These are phyloP conservation scores for Cirrhinus mrigala DNA, from an alignment of 2,797 vertebrate genomes.

Conservation along the genomic window DNA sequence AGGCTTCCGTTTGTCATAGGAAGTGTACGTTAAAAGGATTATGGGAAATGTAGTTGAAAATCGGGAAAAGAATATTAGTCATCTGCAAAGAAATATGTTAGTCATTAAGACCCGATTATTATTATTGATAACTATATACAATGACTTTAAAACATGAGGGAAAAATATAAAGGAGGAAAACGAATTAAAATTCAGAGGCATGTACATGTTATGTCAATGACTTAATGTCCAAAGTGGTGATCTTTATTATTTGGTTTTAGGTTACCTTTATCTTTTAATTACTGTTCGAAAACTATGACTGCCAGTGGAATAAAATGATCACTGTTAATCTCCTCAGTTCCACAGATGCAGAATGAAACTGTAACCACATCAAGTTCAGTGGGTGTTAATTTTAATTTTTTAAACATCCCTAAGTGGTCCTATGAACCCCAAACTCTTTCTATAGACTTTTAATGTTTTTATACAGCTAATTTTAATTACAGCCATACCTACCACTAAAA, in stretches of 20 bases:
- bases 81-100: not conserved
- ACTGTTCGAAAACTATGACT: not conserved
- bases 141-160: not conserved
- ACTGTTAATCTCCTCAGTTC: not conserved
- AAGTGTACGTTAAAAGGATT: conserved; percentile 43
- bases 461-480: not conserved
- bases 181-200: not conserved
- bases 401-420: not conserved
- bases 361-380: not conserved
- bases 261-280: not conserved
- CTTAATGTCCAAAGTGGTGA: not conserved
- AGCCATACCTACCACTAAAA: not conserved
- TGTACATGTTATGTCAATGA: not conserved
- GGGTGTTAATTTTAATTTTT: not conserved
- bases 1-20: conserved; percentile 48
- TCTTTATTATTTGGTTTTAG: not conserved
- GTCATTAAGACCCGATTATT: not conserved
- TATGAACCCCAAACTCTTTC: not conserved
- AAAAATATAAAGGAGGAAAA: not conserved
- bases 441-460: not conserved
- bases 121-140: not conserved
- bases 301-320: not conserved
- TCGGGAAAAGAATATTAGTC: not conserved
- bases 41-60: conserved; percentile 75
- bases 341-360: not conserved